These are phyloP conservation scores for Petrocephalus sullivani DNA, from an alignment of 2,797 vertebrate species.

Conservation along the genomic window DNA sequence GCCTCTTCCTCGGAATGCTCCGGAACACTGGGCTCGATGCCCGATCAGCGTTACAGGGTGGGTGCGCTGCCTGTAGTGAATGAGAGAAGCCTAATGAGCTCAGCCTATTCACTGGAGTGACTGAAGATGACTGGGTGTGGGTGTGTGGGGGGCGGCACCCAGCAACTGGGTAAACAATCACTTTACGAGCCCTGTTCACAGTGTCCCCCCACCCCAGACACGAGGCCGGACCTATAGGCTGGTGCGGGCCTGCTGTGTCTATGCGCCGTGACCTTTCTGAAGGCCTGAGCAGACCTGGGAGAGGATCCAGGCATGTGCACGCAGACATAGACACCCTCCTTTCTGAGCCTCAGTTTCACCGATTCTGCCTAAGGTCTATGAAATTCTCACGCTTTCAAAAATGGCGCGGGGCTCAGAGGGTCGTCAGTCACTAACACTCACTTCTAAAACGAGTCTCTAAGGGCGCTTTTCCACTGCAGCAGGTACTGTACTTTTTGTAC, in stretches of 20 bases:
- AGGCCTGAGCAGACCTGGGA: not conserved
- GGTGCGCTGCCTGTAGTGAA: not conserved
- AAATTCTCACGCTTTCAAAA: not conserved
- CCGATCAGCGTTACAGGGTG: not conserved
- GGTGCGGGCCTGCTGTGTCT: not conserved
- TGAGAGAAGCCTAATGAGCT: not conserved
- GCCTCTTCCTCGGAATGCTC: slow-evolving; percentile 25
- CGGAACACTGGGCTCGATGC: slow-evolving; percentile 6
- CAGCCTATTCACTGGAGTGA: not conserved
- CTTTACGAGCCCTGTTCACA: not conserved
- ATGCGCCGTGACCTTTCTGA: not conserved
- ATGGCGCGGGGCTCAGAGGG: not conserved
- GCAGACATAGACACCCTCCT: not conserved
- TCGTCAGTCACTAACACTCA: not conserved
- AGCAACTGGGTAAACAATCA: not conserved
- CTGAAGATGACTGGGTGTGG: not conserved
- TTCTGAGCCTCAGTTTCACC: not conserved
- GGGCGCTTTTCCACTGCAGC: no score
- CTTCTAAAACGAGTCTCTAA: not conserved
- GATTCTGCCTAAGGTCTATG: no score
- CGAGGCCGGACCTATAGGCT: not conserved
- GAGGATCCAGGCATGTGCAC: not conserved
- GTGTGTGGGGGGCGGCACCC: not conserved
- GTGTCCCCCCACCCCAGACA: not conserved
- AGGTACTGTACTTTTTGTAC: no score